Evolutionary conservation across 2,888 invertebrate species (phyloP).

Genomic region (Cantharis flavilabris): DNA sequence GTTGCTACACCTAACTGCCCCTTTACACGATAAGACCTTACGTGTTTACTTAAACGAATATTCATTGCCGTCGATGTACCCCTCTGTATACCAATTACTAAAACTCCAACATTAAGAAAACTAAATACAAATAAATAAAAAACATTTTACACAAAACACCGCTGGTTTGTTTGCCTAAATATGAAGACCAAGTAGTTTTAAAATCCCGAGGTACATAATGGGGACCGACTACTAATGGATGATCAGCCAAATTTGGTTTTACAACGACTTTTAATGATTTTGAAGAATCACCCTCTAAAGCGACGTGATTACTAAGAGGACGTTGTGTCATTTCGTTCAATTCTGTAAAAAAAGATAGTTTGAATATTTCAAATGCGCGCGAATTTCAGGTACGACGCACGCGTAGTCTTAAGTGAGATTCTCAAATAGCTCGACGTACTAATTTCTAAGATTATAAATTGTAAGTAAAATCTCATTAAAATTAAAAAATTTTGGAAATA

Average conservation of each 20-base stretch:
- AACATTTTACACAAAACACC: conserved; percentile 71
- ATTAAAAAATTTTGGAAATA: neutral
- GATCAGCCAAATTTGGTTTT: conserved; percentile 72
- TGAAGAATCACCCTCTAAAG: conserved; percentile 68
- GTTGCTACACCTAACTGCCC: conserved; percentile 79
- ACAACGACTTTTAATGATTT: conserved; percentile 62
- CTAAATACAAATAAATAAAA: neutral
- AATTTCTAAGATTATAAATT: conserved; percentile 1
- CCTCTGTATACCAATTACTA: conserved; percentile 75
- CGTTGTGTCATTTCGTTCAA: conserved; percentile 71
- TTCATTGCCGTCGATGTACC: conserved; percentile 63
- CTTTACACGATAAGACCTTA: conserved; percentile 73
- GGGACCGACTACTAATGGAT: conserved; percentile 75
- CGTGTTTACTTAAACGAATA: conserved; percentile 65
- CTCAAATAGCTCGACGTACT: neutral
- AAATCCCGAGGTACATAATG: conserved; percentile 73
- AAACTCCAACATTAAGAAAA: conserved; percentile 36
- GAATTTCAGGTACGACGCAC: neutral
- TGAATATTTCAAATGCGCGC: conserved; percentile 18
- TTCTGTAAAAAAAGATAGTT: conserved; percentile 57
- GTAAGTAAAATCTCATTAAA: conserved; percentile 8
- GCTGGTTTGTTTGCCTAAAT: conserved; percentile 68
- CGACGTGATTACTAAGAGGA: conserved; percentile 62
- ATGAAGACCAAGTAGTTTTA: conserved; percentile 63
- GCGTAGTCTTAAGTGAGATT: neutral